phyloP scores from a whole-genome alignment of 2,888 invertebrate species.

The Melitaea athalia region DNA sequence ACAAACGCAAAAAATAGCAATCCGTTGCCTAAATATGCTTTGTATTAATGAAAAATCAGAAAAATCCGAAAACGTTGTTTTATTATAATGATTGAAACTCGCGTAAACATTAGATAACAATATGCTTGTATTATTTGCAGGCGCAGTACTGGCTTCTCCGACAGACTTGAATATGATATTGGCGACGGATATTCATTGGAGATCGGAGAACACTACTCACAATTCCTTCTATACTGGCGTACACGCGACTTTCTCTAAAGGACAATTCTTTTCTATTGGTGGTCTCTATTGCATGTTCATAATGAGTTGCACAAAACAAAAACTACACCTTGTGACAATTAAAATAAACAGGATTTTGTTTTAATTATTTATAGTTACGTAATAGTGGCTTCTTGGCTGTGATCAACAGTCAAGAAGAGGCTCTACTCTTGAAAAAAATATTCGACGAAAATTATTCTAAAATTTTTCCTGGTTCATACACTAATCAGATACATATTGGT shows the following conservation, averaged over 20 bases:
- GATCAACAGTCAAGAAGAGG: conserved; percentile 43
- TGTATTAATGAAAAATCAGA: too few species aligned
- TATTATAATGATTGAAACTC: too few species aligned
- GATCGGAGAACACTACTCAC: not conserved
- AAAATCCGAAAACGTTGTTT: too few species aligned
- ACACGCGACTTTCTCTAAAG: conserved; percentile 40
- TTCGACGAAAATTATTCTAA: not conserved
- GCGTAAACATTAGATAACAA: too few species aligned
- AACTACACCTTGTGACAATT: too few species aligned
- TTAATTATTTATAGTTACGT: too few species aligned
- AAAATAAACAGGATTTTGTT: too few species aligned
- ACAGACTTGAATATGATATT: conserved; percentile 10
- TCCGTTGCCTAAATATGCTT: not conserved
- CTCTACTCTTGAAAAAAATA: conserved; percentile 38
- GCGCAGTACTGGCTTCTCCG: conserved; percentile 37
- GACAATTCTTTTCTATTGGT: conserved; percentile 39
- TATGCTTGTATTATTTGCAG: conserved; percentile 10
- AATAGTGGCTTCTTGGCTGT: conserved; percentile 40
- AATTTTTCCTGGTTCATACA: not conserved
- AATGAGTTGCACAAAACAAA: not conserved
- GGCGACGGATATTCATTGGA: conserved; percentile 15
- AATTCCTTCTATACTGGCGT: conserved; percentile 35
- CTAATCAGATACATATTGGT: conserved; percentile 24
- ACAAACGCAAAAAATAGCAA: not conserved
- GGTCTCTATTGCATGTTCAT: conserved; percentile 29